Percentiles rank a stretch among this genome's conserved stretches.
These are phyloP conservation scores for Eumaeus atala DNA, from an alignment of 1,140 invertebrate genomes.

Conservation along the genomic window DNA sequence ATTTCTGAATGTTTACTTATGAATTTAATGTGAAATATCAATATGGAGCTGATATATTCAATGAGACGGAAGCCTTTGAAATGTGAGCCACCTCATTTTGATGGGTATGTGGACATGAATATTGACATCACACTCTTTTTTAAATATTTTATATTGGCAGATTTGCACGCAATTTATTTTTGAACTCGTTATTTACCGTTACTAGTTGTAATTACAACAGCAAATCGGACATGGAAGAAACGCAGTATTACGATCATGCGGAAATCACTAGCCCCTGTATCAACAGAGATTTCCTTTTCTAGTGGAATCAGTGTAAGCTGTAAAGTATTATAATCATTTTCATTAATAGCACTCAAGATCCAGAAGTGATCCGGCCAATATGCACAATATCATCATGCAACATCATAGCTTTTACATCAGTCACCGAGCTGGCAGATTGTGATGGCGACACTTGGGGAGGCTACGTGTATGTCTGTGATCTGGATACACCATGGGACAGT, in stretches of 20 bases:
- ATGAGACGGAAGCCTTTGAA: slow-evolving; percentile 73
- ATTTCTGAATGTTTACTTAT: background rate
- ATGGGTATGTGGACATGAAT: slow-evolving; percentile 56
- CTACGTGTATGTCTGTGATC: slow-evolving; percentile 89
- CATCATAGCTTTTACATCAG: slow-evolving; percentile 86
- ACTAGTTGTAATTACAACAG: too few relatives aligned
- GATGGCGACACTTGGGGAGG: slow-evolving; percentile 81
- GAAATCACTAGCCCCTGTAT: too few relatives aligned
- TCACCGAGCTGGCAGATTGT: slow-evolving; percentile 79
- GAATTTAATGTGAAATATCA: background rate
- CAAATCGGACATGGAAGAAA: too few relatives aligned
- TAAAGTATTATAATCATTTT: background rate
- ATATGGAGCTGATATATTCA: slow-evolving; percentile 76
- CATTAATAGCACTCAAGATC: slow-evolving; percentile 56
- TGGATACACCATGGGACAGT: slow-evolving; percentile 89
- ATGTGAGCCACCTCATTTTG: slow-evolving; percentile 70
- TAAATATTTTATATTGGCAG: too few relatives aligned
- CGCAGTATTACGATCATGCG: too few relatives aligned
- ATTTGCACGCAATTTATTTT: too few relatives aligned
- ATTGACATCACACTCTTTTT: too few relatives aligned
- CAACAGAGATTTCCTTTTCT: too few relatives aligned
- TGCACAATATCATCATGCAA: slow-evolving; percentile 86
- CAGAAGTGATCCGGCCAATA: slow-evolving; percentile 71
- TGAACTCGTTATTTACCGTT: too few relatives aligned
- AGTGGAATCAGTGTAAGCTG: background rate